phyloP scores from a whole-genome alignment of 2,888 invertebrate species.

The Cristatella mucedo region DNA sequence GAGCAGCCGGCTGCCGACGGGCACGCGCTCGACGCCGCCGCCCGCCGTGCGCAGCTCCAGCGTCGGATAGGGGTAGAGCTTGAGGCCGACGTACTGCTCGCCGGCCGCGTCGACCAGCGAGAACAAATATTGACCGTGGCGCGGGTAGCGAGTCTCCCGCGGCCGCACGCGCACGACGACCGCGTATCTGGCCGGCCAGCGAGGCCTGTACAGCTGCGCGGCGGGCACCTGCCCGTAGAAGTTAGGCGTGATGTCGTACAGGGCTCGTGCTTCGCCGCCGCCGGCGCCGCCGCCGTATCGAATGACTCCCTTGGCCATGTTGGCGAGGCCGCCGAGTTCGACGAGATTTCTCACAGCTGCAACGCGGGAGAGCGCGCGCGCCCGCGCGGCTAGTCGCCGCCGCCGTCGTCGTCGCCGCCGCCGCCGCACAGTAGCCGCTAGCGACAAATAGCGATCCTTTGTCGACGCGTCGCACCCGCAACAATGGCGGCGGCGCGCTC shows the following conservation, averaged over 20 bases:
- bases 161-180: slow-evolving; percentile 4
- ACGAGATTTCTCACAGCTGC: slow-evolving; percentile 5
- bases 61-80: slow-evolving; percentile 6
- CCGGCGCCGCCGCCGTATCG: neutral
- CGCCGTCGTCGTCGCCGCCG: too few relatives aligned
- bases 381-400: too few relatives aligned
- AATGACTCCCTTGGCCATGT: slow-evolving; percentile 7
- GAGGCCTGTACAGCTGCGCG: slow-evolving; percentile 3
- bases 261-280: neutral
- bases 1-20: slow-evolving; percentile 4
- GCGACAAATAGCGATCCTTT: too few relatives aligned
- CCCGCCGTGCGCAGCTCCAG: neutral
- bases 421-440: too few relatives aligned
- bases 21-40: neutral
- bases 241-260: slow-evolving; percentile 9
- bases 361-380: too few relatives aligned
- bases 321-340: neutral
- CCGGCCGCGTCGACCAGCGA: slow-evolving; percentile 4
- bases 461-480: too few relatives aligned
- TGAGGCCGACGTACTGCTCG: slow-evolving; percentile 3
- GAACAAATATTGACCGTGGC: slow-evolving; percentile 5
- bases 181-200: slow-evolving; percentile 2
- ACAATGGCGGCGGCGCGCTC: too few relatives aligned
- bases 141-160: slow-evolving; percentile 2
- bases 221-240: slow-evolving; percentile 6